Evolutionary conservation across 1,140 invertebrate genomes (phyloP).

Genomic region (honey bee (Apis mellifera)): Amel_HAv3.1 CM009941.2:6130501-6131000

Average conservation of each 20-base stretch:
- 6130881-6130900: too few relatives aligned
- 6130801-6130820: neutral
- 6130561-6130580: neutral
- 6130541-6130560: constrained; percentile 1
- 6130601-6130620: neutral
- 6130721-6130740: too few relatives aligned
- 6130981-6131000: too few relatives aligned
- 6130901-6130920: too few relatives aligned
- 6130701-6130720: too few relatives aligned
- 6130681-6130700: neutral
- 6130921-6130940: too few relatives aligned
- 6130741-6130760: neutral
- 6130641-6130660: neutral
- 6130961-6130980: too few relatives aligned
- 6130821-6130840: too few relatives aligned
- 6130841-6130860: too few relatives aligned
- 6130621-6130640: neutral
- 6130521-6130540: constrained; percentile 12
- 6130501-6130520: constrained; percentile 51
- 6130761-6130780: neutral
- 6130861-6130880: too few relatives aligned
- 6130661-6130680: neutral
- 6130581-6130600: neutral
- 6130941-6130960: too few relatives aligned
- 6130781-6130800: neutral